phyloP scores from a whole-genome alignment of 1,140 invertebrate species.

The Lepidurus apus region DNA sequence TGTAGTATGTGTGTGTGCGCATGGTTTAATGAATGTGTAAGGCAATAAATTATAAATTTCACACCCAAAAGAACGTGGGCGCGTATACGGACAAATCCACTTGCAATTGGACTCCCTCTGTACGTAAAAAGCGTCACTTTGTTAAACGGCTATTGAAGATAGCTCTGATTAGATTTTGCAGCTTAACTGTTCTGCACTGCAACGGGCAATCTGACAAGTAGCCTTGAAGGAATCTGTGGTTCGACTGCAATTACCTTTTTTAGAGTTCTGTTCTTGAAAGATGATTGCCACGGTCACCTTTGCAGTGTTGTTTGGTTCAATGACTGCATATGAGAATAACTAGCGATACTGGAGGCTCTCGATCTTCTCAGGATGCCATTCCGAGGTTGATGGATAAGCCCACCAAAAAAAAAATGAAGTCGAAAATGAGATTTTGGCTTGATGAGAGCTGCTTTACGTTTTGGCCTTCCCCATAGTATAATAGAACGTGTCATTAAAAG shows the following conservation, averaged over 20 bases:
- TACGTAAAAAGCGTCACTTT: too few relatives aligned
- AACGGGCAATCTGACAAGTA: too few relatives aligned
- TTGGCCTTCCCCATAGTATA: neutral
- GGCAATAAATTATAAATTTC: slow-evolving; percentile 5
- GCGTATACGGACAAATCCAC: too few relatives aligned
- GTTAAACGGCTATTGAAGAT: too few relatives aligned
- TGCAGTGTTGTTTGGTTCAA: neutral
- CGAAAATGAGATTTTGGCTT: neutral
- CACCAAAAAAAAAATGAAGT: neutral
- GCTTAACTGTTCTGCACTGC: too few relatives aligned
- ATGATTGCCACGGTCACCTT: slow-evolving; percentile 13
- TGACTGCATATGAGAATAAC: neutral
- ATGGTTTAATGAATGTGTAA: neutral
- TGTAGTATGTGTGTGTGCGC: neutral
- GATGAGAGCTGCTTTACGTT: neutral
- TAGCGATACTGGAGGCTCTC: neutral
- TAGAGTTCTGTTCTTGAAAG: neutral
- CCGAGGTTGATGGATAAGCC: neutral
- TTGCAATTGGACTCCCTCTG: too few relatives aligned
- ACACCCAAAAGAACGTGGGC: neutral
- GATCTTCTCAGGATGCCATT: neutral
- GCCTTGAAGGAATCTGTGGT: too few relatives aligned
- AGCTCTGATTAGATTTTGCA: too few relatives aligned
- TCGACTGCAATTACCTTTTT: neutral
- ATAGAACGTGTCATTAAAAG: neutral